phyloP scores from a whole-genome alignment of 2,888 invertebrate species.

The Podotricha telesiphe region DNA sequence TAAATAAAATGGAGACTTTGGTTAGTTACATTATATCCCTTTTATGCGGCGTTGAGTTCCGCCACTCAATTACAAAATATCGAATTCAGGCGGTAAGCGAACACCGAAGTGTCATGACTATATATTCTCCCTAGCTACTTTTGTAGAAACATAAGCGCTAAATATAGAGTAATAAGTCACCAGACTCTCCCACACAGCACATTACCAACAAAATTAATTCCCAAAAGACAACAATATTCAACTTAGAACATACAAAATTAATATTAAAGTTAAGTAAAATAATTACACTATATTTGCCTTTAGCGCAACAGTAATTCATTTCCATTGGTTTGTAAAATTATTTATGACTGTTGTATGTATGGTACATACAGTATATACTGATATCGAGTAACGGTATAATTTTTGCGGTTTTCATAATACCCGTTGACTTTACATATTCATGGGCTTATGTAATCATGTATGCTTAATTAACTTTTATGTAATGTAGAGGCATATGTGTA shows the following conservation, averaged over 20 bases:
- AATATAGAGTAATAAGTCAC: too few species aligned
- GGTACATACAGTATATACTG: constrained; percentile 21
- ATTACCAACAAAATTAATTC: background rate
- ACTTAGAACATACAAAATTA: constrained; percentile 9
- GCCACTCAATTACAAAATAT: too few species aligned
- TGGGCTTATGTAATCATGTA: background rate
- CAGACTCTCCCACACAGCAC: background rate
- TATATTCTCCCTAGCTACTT: too few species aligned
- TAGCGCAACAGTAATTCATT: constrained; percentile 39
- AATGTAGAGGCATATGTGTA: too few species aligned
- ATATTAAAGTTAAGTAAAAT: constrained; percentile 23
- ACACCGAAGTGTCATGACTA: too few species aligned
- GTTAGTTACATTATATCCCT: too few species aligned
- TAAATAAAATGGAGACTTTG: too few species aligned
- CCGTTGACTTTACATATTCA: constrained; percentile 23
- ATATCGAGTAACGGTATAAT: constrained; percentile 35
- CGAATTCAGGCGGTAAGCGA: too few species aligned
- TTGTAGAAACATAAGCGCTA: too few species aligned
- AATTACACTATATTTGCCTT: constrained; percentile 15
- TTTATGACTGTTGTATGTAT: constrained; percentile 28
- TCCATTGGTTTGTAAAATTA: constrained; percentile 37
- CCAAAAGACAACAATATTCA: background rate
- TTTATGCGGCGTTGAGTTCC: too few species aligned
- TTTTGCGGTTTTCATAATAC: constrained; percentile 39
- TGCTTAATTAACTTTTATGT: constrained; percentile 6